Evolutionary conservation across 2,797 vertebrate species (phyloP).

Genomic region (Pseudochirops cupreus): DNA sequence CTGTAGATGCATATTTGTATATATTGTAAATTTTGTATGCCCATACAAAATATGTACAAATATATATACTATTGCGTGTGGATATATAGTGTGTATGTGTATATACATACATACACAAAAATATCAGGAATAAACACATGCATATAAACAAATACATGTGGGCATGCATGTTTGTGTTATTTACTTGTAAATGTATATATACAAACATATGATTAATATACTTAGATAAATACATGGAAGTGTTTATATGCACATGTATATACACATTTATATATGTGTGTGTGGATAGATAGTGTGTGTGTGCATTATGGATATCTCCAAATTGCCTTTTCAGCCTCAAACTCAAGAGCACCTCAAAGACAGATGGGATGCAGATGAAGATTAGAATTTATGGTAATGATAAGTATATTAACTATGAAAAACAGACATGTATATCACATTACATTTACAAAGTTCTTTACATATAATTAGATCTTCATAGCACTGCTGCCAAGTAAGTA

Average conservation of each 20-base stretch:
- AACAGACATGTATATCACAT: background rate
- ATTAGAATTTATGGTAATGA: background rate
- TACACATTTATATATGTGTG: background rate
- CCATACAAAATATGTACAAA: no score
- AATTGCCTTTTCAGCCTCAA: background rate
- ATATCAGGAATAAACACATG: no score
- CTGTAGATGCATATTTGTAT: background rate
- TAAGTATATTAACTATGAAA: background rate
- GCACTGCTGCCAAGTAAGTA: background rate
- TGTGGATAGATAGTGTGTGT: background rate
- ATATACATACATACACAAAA: background rate
- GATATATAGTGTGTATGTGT: background rate
- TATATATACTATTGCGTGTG: background rate
- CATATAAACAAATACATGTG: no score
- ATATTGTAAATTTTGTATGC: background rate
- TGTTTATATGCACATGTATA: background rate
- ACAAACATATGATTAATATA: background rate
- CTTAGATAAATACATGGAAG: background rate
- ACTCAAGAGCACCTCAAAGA: background rate
- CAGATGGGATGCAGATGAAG: background rate
- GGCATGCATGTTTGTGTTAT: background rate
- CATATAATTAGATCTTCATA: background rate
- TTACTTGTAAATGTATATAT: no score
- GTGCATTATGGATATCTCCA: background rate
- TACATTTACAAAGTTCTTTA: background rate